Percentiles rank a stretch among this genome's conserved stretches.
Evolutionary conservation across 2,113 vertebrate genomes (phyloP).

Genomic region (Ovibos moschatus): DNA sequence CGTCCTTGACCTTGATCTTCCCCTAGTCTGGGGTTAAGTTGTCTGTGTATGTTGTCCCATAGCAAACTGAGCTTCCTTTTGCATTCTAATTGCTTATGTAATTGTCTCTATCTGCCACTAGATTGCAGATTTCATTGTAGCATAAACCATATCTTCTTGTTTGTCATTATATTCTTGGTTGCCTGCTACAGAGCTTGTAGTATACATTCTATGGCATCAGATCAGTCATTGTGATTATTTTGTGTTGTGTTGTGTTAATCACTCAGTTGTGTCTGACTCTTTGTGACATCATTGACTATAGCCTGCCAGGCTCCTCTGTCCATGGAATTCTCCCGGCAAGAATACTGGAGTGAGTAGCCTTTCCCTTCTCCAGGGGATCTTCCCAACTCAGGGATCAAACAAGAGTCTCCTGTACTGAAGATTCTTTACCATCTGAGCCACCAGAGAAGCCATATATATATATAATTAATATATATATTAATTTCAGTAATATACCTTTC

Average conservation of each 20-base stretch:
- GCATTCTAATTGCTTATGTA: not conserved
- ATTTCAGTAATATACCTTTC: not conserved
- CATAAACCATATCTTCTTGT: not conserved
- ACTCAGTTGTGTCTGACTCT: not conserved
- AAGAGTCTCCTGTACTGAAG: not conserved
- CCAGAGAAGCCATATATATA: not conserved
- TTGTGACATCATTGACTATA: not conserved
- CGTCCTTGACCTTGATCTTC: not conserved
- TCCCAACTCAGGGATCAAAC: not conserved
- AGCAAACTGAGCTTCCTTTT: not conserved
- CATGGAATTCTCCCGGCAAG: not conserved
- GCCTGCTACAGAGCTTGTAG: not conserved
- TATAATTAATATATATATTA: not conserved
- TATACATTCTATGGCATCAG: not conserved
- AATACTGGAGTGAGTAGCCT: not conserved
- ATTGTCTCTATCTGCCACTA: not conserved
- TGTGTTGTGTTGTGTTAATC: not conserved
- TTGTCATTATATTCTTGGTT: not conserved
- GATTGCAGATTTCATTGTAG: not conserved
- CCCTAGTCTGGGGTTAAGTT: not conserved
- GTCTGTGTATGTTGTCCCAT: not conserved
- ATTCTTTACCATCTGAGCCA: not conserved
- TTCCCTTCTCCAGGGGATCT: not conserved
- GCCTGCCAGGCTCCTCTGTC: not conserved
- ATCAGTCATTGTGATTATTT: not conserved